phyloP scores from a whole-genome alignment of 2,888 invertebrate genomes.

The Caradrina clavipalpis region DNA sequence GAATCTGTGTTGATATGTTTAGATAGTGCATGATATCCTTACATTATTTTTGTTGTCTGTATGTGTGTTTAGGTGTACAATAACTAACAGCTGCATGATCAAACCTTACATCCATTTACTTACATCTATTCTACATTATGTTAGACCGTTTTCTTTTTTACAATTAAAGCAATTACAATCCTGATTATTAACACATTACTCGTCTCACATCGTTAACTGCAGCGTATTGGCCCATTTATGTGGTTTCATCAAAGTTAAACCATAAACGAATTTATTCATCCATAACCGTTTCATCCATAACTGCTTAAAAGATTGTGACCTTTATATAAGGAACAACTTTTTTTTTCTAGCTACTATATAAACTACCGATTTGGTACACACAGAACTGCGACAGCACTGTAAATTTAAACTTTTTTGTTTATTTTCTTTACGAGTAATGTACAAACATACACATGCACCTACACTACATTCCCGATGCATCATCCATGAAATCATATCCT shows the following conservation, averaged over 20 bases:
- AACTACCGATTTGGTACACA: not conserved
- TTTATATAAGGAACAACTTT: not conserved
- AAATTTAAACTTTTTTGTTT: not conserved
- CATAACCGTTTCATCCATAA: not conserved
- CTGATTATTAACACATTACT: not conserved
- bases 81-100: conserved; percentile 15
- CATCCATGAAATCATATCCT: not conserved
- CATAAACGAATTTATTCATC: too few relatives aligned
- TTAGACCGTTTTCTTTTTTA: not conserved
- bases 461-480: conserved; percentile 1
- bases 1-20: not conserved
- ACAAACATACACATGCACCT: not conserved
- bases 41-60: conserved; percentile 4
- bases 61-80: not conserved
- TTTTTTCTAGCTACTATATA: too few relatives aligned
- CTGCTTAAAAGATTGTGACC: not conserved
- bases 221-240: not conserved
- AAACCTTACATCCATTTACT: not conserved
- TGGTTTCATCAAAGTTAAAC: not conserved
- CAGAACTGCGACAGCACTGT: not conserved
- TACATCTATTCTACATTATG: not conserved
- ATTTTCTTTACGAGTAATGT: not conserved
- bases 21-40: conserved; percentile 39
- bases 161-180: not conserved
- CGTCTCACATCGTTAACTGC: not conserved